A percentile compares a stretch with the other conserved stretches of the same genome.
Conservation (phyloP, 2,797 vertebrate genomes). For the Nyctibius grandis region DNA sequence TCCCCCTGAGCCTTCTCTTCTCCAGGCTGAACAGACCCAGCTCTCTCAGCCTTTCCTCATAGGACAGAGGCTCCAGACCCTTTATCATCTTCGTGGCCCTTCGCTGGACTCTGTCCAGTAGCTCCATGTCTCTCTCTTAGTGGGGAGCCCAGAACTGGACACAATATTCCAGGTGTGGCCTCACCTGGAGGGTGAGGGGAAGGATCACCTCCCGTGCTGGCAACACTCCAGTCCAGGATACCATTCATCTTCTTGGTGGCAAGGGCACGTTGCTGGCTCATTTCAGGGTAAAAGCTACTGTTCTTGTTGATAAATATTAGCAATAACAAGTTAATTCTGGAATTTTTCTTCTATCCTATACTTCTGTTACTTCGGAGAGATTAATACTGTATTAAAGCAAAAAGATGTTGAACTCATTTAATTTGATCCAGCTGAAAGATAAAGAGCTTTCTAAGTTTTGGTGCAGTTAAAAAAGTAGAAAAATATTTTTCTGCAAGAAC, state of each 20-base stretch:
- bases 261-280: neutral
- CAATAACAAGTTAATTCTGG: neutral
- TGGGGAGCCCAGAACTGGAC: neutral
- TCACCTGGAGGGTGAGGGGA: neutral
- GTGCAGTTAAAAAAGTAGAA: neutral
- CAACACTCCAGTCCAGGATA: neutral
- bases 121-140: neutral
- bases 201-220: neutral
- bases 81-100: neutral
- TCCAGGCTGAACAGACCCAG: no score
- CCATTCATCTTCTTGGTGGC: neutral
- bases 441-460: neutral
- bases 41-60: neutral
- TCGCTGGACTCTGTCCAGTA: neutral
- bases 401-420: neutral
- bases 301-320: neutral
- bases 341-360: neutral
- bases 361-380: neutral
- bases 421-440: neutral
- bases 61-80: neutral
- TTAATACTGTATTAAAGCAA: no score
- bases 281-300: neutral
- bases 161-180: neutral
- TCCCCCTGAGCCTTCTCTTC: no score
- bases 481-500: neutral